phyloP scores from a whole-genome alignment of 2,113 vertebrate genomes.

The Tragelaphus strepsiceros region DNA sequence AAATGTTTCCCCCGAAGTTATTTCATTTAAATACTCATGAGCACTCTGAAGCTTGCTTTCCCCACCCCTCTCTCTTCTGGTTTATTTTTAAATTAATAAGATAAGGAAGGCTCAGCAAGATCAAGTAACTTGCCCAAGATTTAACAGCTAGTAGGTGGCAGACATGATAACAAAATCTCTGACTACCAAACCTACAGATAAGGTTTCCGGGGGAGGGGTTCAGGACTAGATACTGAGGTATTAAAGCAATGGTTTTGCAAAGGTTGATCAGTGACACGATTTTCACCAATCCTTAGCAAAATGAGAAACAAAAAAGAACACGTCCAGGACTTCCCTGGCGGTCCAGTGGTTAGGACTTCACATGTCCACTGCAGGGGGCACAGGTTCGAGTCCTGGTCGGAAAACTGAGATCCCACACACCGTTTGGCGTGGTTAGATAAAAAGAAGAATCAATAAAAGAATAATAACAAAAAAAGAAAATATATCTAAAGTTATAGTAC shows the following conservation, averaged over 20 bases:
- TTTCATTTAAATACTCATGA: not conserved
- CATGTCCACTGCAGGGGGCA: not conserved
- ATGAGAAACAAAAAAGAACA: not conserved
- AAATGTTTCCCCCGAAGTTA: not conserved
- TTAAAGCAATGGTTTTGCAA: not conserved
- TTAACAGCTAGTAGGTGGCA: not conserved
- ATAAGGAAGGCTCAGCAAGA: not conserved
- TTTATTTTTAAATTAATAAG: not conserved
- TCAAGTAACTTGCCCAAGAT: not conserved
- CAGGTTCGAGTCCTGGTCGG: not conserved
- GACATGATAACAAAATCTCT: not conserved
- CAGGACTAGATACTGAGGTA: not conserved
- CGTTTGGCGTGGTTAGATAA: not conserved
- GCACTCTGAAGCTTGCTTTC: not conserved
- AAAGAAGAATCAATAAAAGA: not conserved
- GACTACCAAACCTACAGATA: not conserved
- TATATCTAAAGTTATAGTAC: not conserved
- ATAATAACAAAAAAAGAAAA: not conserved
- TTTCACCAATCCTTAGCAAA: not conserved
- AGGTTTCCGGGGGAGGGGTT: not conserved
- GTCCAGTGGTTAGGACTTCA: not conserved
- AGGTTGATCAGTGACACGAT: not conserved
- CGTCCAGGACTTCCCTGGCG: rapidly evolving
- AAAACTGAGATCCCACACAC: not conserved
- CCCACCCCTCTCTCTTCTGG: no score